Conservation (phyloP, 2,888 invertebrate genomes). For the Kryphioiulus occultus region DNA sequence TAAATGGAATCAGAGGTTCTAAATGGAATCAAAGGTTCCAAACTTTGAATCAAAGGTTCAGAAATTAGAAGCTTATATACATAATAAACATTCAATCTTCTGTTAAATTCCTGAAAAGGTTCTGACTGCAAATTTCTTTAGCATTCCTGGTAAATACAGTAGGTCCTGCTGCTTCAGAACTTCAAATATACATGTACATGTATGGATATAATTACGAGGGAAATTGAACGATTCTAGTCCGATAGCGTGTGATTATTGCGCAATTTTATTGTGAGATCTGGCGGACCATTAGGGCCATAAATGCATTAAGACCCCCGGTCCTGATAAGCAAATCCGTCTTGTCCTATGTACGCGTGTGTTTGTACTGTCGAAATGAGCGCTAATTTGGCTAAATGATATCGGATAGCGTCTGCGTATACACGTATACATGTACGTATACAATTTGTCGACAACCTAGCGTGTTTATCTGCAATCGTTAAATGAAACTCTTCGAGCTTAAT, state of each 20-base stretch:
- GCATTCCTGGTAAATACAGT: too few relatives aligned
- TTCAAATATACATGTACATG: background rate
- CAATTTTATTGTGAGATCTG: background rate
- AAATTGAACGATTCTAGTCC: background rate
- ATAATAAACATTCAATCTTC: too few relatives aligned
- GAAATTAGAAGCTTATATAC: too few relatives aligned
- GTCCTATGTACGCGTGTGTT: background rate
- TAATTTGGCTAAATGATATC: background rate
- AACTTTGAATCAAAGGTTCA: too few relatives aligned
- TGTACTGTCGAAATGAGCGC: background rate
- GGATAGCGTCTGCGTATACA: background rate
- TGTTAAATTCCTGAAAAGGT: too few relatives aligned
- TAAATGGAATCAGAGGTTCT: too few relatives aligned
- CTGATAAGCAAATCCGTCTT: background rate
- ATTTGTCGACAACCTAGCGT: background rate
- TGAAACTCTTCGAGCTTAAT: conserved; percentile 15
- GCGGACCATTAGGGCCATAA: background rate
- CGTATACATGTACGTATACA: background rate
- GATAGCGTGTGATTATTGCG: background rate
- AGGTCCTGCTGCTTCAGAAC: too few relatives aligned
- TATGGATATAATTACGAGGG: background rate
- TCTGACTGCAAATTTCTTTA: too few relatives aligned
- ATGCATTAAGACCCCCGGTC: background rate
- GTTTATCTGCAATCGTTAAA: conserved; percentile 11
- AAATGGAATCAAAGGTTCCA: too few relatives aligned